These are phyloP conservation scores for Epinotia demarniana DNA, from an alignment of 2,888 invertebrate species.

Conservation along the genomic window DNA sequence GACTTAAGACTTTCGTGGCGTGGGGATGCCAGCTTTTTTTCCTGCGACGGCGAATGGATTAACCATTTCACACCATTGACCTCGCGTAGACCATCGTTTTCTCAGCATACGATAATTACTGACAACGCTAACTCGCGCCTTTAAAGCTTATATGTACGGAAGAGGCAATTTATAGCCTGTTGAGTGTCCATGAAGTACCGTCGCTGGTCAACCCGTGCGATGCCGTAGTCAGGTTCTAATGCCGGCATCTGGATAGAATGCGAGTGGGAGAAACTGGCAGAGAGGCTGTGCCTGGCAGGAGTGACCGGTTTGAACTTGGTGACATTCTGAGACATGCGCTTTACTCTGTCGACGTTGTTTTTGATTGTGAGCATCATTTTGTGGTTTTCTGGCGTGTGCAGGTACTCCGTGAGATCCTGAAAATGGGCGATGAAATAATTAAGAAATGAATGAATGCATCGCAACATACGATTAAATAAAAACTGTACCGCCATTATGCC, in stretches of 20 bases:
- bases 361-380: slow-evolving; percentile 72
- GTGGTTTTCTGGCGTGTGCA: slow-evolving; percentile 70
- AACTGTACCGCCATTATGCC: too few relatives aligned
- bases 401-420: slow-evolving; percentile 71
- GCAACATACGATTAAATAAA: too few relatives aligned
- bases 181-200: slow-evolving; percentile 75
- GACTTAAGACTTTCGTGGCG: too few relatives aligned
- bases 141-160: slow-evolving; percentile 66
- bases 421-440: background rate
- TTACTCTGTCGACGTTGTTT: slow-evolving; percentile 67
- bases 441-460: slow-evolving; percentile 39
- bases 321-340: slow-evolving; percentile 67
- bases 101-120: too few relatives aligned
- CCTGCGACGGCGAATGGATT: too few relatives aligned
- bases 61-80: too few relatives aligned
- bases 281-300: slow-evolving; percentile 59
- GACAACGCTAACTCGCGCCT: too few relatives aligned
- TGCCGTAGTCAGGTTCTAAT: slow-evolving; percentile 76
- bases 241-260: slow-evolving; percentile 59
- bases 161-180: slow-evolving; percentile 75
- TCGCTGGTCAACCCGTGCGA: slow-evolving; percentile 67
- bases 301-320: slow-evolving; percentile 61
- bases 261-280: slow-evolving; percentile 53
- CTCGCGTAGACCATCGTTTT: too few relatives aligned
- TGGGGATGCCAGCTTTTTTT: too few relatives aligned